phyloP scores from a whole-genome alignment of 2,888 invertebrate species.

The Scelioninae gen. 1 region DNA sequence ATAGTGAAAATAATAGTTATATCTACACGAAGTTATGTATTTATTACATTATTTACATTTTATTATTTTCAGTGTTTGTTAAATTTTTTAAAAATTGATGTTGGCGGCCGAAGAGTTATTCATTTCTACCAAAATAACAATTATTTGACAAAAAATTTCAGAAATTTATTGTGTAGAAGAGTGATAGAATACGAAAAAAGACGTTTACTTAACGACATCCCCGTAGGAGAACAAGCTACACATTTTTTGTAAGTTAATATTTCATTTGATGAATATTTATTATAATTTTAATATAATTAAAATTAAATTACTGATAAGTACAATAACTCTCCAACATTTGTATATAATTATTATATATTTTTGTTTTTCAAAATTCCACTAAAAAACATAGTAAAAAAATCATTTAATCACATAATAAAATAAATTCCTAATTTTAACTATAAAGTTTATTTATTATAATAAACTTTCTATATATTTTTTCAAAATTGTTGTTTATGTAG shows the following conservation, averaged over 20 bases:
- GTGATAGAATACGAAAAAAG: constrained; percentile 23
- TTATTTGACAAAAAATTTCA: constrained; percentile 7
- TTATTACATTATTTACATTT: too few relatives aligned
- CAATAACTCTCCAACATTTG: too few relatives aligned
- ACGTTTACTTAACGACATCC: background rate
- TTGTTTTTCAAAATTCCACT: too few relatives aligned
- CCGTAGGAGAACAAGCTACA: background rate
- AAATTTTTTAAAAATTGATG: too few relatives aligned
- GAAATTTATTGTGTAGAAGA: constrained; percentile 19
- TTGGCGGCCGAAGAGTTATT: background rate
- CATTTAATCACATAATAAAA: too few relatives aligned
- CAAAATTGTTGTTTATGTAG: background rate
- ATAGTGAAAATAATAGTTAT: too few relatives aligned
- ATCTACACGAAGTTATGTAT: too few relatives aligned
- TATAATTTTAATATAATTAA: background rate
- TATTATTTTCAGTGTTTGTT: too few relatives aligned
- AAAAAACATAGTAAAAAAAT: too few relatives aligned
- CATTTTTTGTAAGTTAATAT: constrained; percentile 3
- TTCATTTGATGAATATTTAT: background rate
- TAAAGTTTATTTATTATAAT: constrained; percentile 4
- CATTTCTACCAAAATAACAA: constrained; percentile 4
- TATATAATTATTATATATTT: too few relatives aligned
- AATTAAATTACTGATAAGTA: constrained; percentile 2
- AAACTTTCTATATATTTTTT: constrained; percentile 3
- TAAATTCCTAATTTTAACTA: background rate